Evolutionary conservation across 2,797 vertebrate species (phyloP).

Genomic region (Melanogrammus aeglefinus): DNA sequence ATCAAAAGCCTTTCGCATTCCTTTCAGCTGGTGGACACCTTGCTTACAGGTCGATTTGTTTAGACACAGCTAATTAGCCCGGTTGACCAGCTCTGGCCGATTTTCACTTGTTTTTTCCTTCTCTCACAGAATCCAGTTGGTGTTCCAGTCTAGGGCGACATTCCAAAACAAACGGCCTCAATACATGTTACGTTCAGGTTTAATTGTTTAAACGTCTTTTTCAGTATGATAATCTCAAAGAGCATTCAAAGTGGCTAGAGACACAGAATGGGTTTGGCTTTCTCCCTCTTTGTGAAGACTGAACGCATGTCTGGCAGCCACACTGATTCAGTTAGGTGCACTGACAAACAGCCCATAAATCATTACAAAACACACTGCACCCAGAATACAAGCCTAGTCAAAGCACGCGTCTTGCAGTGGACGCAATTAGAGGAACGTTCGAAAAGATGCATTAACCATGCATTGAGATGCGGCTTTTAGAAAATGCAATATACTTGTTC

Average conservation of each 20-base stretch:
- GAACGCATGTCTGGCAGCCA: not conserved
- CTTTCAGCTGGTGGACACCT: not conserved
- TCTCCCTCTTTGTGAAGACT: not conserved
- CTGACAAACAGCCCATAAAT: constrained; percentile 14
- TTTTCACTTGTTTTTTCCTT: not conserved
- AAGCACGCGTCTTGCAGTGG: not conserved
- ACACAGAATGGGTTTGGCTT: not conserved
- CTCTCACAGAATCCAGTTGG: too few relatives aligned
- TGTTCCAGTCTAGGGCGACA: not conserved
- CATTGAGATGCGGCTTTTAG: not conserved
- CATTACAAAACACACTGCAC: constrained; percentile 1
- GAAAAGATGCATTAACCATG: not conserved
- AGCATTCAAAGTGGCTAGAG: not conserved
- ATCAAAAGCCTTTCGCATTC: not conserved
- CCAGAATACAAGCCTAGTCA: not conserved
- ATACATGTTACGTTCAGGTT: not conserved
- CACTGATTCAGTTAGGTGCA: constrained; percentile 4
- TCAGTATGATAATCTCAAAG: not conserved
- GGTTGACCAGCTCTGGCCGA: not conserved
- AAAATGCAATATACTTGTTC: not conserved
- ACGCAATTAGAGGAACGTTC: not conserved
- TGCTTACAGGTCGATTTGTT: not conserved
- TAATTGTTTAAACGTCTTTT: not conserved
- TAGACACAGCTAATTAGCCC: not conserved
- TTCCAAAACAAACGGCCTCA: not conserved